These are phyloP conservation scores for Metalampra italica DNA, from an alignment of 2,888 invertebrate genomes.

Conservation along the genomic window DNA sequence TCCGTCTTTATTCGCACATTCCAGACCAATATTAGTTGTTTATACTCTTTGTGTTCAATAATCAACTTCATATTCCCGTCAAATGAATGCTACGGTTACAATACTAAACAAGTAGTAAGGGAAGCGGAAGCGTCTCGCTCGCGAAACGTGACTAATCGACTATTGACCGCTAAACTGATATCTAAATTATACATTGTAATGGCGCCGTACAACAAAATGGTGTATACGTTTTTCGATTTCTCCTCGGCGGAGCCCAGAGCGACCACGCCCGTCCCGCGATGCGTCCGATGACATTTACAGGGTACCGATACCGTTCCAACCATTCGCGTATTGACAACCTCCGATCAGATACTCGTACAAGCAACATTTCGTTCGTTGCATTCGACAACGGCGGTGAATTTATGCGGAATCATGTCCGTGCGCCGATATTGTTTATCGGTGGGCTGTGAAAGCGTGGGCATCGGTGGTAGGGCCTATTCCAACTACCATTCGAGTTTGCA, in stretches of 20 bases:
- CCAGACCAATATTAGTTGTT: no score
- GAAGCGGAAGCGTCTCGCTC: conserved; percentile 38
- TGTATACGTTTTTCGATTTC: conserved; percentile 37
- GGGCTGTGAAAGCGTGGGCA: conserved; percentile 23
- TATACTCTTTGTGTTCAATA: no score
- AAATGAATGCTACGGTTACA: no score
- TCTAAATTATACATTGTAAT: conserved; percentile 53
- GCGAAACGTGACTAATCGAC: conserved; percentile 50
- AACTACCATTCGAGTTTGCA: background rate
- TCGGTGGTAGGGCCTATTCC: conserved; percentile 12
- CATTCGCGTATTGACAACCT: conserved; percentile 50
- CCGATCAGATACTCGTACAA: conserved; percentile 43
- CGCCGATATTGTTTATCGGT: conserved; percentile 26
- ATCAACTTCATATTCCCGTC: no score
- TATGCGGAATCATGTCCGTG: conserved; percentile 29
- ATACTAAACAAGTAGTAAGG: conserved; percentile 15
- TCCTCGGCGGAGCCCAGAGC: conserved; percentile 19
- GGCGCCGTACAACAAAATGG: conserved; percentile 31
- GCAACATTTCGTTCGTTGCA: conserved; percentile 15
- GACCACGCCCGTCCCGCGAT: conserved; percentile 39
- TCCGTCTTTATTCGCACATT: no score
- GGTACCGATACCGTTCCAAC: conserved; percentile 40
- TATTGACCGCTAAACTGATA: conserved; percentile 46
- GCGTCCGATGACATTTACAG: conserved; percentile 56
- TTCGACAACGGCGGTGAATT: conserved; percentile 8